These are phyloP conservation scores for Orestias chungarensis DNA, from an alignment of 2,797 vertebrate genomes.

Conservation along the genomic window DNA sequence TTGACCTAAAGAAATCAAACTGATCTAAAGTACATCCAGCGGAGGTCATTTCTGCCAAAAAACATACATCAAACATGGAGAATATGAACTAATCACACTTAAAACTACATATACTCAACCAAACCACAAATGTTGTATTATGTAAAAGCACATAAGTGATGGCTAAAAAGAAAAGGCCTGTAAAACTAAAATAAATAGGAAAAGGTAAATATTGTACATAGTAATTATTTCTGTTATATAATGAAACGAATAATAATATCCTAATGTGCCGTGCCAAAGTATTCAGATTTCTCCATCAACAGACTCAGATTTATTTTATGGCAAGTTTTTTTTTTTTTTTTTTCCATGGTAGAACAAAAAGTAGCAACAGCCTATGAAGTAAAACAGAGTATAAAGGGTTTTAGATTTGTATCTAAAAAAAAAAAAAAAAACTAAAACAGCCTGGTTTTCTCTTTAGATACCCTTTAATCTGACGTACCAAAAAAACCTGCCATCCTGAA, in stretches of 20 bases:
- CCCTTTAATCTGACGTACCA: neutral
- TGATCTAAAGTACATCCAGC: conserved; percentile 1
- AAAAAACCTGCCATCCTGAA: neutral
- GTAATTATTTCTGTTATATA: too few species aligned
- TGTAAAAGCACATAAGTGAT: neutral
- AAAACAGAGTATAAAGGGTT: neutral
- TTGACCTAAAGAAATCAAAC: conserved; percentile 6
- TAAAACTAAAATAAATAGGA: neutral
- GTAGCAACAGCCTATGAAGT: neutral
- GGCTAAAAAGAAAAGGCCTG: neutral
- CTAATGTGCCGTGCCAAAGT: neutral
- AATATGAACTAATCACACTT: neutral
- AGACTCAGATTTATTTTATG: neutral
- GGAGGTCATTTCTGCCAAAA: neutral
- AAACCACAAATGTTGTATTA: neutral
- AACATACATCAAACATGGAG: neutral
- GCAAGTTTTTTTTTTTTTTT: too few species aligned
- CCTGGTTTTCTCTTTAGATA: neutral
- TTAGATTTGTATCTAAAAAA: neutral
- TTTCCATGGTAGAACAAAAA: neutral
- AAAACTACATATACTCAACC: neutral
- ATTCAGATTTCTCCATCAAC: neutral
- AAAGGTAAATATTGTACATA: conserved; percentile 1
- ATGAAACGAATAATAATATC: too few species aligned
- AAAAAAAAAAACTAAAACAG: neutral